Evolutionary conservation across 1,140 invertebrate species (phyloP).

Genomic region (Diabrotica virgifera): DNA sequence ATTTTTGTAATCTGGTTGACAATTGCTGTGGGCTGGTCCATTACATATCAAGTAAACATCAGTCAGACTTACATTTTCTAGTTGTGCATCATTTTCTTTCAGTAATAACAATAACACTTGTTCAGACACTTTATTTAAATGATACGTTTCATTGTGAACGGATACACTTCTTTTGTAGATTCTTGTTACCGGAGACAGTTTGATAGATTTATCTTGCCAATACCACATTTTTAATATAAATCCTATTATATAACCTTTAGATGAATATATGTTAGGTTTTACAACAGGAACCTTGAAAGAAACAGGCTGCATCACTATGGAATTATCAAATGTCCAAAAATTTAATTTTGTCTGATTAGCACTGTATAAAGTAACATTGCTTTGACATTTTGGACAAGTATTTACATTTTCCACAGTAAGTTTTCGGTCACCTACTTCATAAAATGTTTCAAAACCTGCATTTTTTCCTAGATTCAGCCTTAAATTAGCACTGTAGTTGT

Average conservation of each 20-base stretch:
- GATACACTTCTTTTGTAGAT: slow-evolving; percentile 26
- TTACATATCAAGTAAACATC: slow-evolving; percentile 69
- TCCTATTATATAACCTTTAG: slow-evolving; percentile 60
- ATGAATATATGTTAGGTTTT: slow-evolving; percentile 40
- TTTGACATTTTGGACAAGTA: slow-evolving; percentile 33
- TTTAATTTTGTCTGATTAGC: slow-evolving; percentile 25
- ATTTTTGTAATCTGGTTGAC: slow-evolving; percentile 69
- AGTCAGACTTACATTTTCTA: slow-evolving; percentile 70
- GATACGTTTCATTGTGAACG: slow-evolving; percentile 30
- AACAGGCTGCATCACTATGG: slow-evolving; percentile 39
- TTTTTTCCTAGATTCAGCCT: not conserved
- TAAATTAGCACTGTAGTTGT: slow-evolving; percentile 11
- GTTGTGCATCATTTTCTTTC: slow-evolving; percentile 61
- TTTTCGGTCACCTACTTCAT: slow-evolving; percentile 22
- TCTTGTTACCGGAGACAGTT: slow-evolving; percentile 22
- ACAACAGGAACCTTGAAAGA: slow-evolving; percentile 34
- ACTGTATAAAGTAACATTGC: slow-evolving; percentile 28
- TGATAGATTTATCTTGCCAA: slow-evolving; percentile 53
- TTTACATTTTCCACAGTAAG: slow-evolving; percentile 29
- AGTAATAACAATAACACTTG: slow-evolving; percentile 72
- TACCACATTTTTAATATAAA: slow-evolving; percentile 80
- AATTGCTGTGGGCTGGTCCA: slow-evolving; percentile 53
- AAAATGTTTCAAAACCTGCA: not conserved
- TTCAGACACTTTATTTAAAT: slow-evolving; percentile 55
- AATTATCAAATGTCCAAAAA: slow-evolving; percentile 31